Evolutionary conservation across 2,888 invertebrate species (phyloP).

Genomic region (Chrysolina americana): DNA sequence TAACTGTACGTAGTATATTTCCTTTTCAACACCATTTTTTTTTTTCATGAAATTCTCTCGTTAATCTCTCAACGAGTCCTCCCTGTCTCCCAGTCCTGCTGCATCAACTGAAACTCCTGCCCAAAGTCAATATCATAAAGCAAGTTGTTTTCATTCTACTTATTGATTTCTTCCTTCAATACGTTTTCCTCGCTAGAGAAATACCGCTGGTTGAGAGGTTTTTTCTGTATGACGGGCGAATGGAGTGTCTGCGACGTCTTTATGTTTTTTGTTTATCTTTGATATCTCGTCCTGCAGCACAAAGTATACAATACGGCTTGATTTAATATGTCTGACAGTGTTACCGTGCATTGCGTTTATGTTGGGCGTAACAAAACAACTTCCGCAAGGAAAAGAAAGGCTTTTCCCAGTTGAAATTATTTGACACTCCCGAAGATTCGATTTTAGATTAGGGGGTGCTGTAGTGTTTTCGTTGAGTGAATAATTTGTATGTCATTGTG

Average conservation of each 20-base stretch:
- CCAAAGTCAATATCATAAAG: conserved; percentile 53
- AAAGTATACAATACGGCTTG: conserved; percentile 13
- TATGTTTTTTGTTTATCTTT: conserved; percentile 34
- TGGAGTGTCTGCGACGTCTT: conserved; percentile 32
- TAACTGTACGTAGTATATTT: too few species aligned
- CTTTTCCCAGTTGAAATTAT: neutral
- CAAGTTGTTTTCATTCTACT: conserved; percentile 52
- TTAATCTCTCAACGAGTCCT: conserved; percentile 22
- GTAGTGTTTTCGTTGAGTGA: neutral
- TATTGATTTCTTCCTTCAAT: conserved; percentile 50
- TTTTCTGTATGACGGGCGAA: conserved; percentile 40
- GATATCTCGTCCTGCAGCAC: conserved; percentile 18
- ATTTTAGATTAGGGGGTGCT: neutral
- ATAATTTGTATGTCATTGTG: neutral
- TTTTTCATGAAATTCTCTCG: too few species aligned
- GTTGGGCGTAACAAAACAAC: neutral
- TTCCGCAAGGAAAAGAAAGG: neutral
- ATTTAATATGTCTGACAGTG: neutral
- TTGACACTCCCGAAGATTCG: conserved; percentile 2
- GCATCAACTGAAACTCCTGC: conserved; percentile 39
- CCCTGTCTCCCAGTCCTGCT: conserved; percentile 36
- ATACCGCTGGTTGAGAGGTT: conserved; percentile 40
- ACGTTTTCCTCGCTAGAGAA: conserved; percentile 47
- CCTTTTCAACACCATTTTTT: too few species aligned
- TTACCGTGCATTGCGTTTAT: conserved; percentile 1